phyloP scores from a whole-genome alignment of 2,888 invertebrate genomes.

The Cyclophora punctaria region DNA sequence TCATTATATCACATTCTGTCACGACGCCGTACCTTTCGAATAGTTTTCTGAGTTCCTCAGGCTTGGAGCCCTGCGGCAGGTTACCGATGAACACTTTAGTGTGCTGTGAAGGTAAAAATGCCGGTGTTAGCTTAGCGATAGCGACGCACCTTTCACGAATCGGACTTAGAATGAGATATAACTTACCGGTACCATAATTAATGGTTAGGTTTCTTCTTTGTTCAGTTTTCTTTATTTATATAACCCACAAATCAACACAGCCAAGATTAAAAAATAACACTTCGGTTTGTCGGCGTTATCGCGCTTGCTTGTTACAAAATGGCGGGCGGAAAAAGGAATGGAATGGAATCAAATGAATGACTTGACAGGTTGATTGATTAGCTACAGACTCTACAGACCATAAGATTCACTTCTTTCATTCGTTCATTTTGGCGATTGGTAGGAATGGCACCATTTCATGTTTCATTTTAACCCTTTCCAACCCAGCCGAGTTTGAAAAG shows the following conservation, averaged over 20 bases:
- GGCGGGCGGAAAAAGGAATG: slow-evolving; percentile 12
- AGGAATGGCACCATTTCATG: no score
- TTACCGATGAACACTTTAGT: slow-evolving; percentile 96
- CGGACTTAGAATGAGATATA: not conserved
- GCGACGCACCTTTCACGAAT: no score
- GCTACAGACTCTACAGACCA: no score
- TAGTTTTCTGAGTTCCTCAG: slow-evolving; percentile 85
- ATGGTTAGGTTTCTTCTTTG: slow-evolving; percentile 6
- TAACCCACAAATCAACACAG: not conserved
- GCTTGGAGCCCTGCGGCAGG: slow-evolving; percentile 87
- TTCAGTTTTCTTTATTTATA: slow-evolving; percentile 2
- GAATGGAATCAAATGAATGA: no score
- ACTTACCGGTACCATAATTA: slow-evolving; percentile 65
- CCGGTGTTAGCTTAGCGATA: not conserved
- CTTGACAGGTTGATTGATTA: no score
- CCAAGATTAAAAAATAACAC: no score
- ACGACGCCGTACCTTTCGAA: slow-evolving; percentile 92
- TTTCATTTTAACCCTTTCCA: no score
- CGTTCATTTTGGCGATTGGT: no score
- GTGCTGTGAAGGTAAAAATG: slow-evolving; percentile 66
- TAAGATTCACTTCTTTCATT: no score
- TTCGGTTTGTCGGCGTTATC: no score
- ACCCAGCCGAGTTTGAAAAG: no score
- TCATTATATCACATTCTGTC: slow-evolving; percentile 95
- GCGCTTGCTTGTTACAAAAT: slow-evolving; percentile 20